Evolutionary conservation across 2,888 invertebrate species (phyloP), one percentile per base, ranked within the genome.

Genomic region (Eupithecia centaureata): DNA sequence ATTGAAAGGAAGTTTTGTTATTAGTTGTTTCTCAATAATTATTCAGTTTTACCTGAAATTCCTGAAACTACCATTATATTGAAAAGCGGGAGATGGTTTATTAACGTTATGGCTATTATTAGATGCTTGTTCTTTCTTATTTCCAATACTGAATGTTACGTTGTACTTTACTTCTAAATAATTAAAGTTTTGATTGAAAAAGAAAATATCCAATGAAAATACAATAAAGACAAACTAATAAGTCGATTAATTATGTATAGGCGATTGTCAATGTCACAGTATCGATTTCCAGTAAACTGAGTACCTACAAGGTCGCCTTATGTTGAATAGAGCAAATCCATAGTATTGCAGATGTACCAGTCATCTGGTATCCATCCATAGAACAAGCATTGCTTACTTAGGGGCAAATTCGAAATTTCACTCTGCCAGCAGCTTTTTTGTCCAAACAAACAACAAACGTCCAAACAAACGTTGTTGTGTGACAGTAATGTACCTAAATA

Each of bases 271-370:
- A 68, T 80, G 80, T 77, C 83, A 82, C 77, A 78, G 79, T 88
- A 88, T 89, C 83, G 90, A 89, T 89, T 86, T 75, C 75, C 72
- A 78, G 74, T 77, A 73, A 77, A 73, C 75, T 72, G 72, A 76
- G 75, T 73, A 74, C 38, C 15, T 3, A 56, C 88, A 88, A 89
- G 89, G 88, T 89, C 88, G 80, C 72, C 61, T 77, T 79, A 77
- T 79, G 83, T 79, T 81, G 77, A 75, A 72, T 67, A 62, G 42
- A 61, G 32, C 57, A 38, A 28, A 64, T 32, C 57, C 22, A n/a
- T 30, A 33, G 0, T 33, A 1, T 33, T 12, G 33, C 4, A 2
- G 3, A 30, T 5, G 30, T 15, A 13, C 13, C 42, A 18, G 42
- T 47, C 18, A 42, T 42, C 18, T 33, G 33, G 33, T 33, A 33